Evolutionary conservation across 30 jellyfish, hydroid and myxozoan species (phyloP), one percentile per base, ranked within the genome.

Genomic region (Hydractinia symbiolongicarpus): DNA sequence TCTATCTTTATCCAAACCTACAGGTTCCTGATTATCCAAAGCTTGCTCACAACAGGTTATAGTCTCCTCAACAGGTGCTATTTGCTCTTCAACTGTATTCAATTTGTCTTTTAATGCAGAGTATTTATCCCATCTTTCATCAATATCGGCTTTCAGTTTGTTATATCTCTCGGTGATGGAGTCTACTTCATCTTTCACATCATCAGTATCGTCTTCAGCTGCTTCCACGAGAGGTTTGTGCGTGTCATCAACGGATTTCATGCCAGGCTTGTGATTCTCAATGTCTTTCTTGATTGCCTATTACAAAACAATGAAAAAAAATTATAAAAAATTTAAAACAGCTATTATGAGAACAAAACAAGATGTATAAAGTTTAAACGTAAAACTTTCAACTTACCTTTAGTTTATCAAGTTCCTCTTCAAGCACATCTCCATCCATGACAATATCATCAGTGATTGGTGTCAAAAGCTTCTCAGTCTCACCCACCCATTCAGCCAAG

Each of bases 171-270:
- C 92, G 21, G 66, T 83, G 40, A 82, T 56, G 4, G 87, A 5
- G 52, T 62, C 53, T 9, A 77, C 87, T 67, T 90, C 97, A 4
- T 84, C 84, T 8, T 66, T 54, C 20, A 84, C 84, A 30, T 82
- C 79, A 9, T 81, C 88, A 40, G 56, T 52, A 64, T 90, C 93
- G 50, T 53, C 84, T 81, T 90, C 97, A 44, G 93, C 89, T 14
- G 21, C 58, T 9, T 70, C 83, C 15, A 85, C 56, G 81, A 90
- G 66, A 13, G 61, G 85, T 53, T 81, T 76, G 15, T 81, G 84
- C 13, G 56, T 30, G 5, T 81, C 76, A n/a, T 74, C 67, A 30
- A 90, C 62, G 4, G 89, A 61, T 8, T 73, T 78, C 74, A 79
- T 81, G 49, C 73, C 92, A 50, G 80, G 86, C 53, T 76, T 84